phyloP scores from a whole-genome alignment of 1,140 invertebrate species.

The Bombus consobrinus region DNA sequence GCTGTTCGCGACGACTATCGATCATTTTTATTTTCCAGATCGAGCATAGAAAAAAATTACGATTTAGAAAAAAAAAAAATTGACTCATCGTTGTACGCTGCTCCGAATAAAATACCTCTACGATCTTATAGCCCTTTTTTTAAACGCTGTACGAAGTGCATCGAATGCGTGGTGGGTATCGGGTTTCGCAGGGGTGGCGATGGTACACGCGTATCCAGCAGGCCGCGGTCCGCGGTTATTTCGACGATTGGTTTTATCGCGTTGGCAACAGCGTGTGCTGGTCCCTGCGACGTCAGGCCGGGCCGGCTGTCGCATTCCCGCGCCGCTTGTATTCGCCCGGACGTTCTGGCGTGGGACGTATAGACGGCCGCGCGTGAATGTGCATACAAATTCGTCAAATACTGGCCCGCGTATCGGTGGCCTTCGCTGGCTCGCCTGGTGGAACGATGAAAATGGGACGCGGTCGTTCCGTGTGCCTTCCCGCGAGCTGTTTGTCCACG shows the following conservation, averaged over 20 bases:
- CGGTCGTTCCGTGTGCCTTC: constrained; percentile 38
- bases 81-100: not conserved
- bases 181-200: not conserved
- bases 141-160: not conserved
- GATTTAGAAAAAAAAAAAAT: not conserved
- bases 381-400: constrained; percentile 65
- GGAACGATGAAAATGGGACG: constrained; percentile 49
- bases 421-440: constrained; percentile 35
- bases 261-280: constrained; percentile 78
- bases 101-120: too few relatives aligned
- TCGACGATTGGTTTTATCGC: constrained; percentile 82
- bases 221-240: constrained; percentile 79
- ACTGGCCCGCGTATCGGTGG: constrained; percentile 52
- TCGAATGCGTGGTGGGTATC: not conserved
- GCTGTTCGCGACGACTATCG: not conserved
- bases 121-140: not conserved
- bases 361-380: constrained; percentile 58
- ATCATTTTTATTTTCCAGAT: too few relatives aligned
- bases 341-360: constrained; percentile 47
- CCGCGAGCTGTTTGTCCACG: constrained; percentile 52
- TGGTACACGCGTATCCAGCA: constrained; percentile 46
- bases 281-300: constrained; percentile 48
- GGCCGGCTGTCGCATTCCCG: constrained; percentile 4
- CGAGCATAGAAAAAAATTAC: fast-evolving
- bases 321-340: constrained; percentile 11